Evolutionary conservation across 2,888 invertebrate species (phyloP), one percentile per base, ranked within the genome.

Genomic region (Cenopis cana): DNA sequence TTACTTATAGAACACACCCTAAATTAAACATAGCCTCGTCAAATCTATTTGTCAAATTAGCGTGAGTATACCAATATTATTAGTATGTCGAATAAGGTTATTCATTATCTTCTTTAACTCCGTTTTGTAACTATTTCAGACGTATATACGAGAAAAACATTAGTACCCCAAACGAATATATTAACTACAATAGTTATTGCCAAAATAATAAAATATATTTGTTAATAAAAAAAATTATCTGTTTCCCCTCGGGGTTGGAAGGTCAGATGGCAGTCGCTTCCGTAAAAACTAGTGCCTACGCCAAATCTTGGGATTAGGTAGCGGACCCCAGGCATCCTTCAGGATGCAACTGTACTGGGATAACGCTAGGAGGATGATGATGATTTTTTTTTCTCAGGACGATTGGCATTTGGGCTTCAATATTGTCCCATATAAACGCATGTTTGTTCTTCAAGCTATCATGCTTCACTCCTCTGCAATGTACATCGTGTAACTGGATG

Each of bases 381-480:
- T n/a, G n/a, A 8, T 1, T 60, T 41, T 20, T n/a, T 33, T 10
- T 29, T 36, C 20, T 29, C 59, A 94, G 94, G 41, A 83, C 87
- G n/a, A 93, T 93, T 18, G 87, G 85, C 6, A 89, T 93, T 73
- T 93, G 92, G 91, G 93, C 93, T 18, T 90, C 93, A 0, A 85
- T 94, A 76, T 74, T 93, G n/a, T 85, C 91, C 0, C 94, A 94
- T 68, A 86, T 93, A 12, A 91, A 90, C 67, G 93, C 94, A 0
- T 94, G 94, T 73, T 74, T 94, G 8, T 94, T 93, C 80, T 94
- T 92, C 78, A 91, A 94, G 75, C 76, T 93, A 24, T 93, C 94
- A 0, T 94, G 94, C 64, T 79, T 94, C 1, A 92, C 93, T 0
- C 89, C 88, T 17, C 84, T 85, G 1, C 91, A 93, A 20, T 93